phyloP scores from a whole-genome alignment of 2,888 invertebrate genomes.

The Drymonia ruficornis region DNA sequence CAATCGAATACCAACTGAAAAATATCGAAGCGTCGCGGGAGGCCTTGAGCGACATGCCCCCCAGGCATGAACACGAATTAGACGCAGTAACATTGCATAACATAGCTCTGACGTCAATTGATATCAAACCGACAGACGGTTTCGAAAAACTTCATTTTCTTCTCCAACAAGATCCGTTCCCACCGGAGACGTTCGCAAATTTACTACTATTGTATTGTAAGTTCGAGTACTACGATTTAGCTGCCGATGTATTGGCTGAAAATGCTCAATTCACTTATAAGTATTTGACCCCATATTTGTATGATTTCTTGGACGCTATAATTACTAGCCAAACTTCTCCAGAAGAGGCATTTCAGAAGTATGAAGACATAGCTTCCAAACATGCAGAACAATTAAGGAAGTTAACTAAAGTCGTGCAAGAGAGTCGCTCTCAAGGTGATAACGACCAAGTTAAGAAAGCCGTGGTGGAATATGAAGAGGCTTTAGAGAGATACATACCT shows the following conservation, averaged over 20 bases:
- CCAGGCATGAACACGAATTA: conserved; percentile 97
- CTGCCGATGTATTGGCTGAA: conserved; percentile 98
- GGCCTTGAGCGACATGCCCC: conserved; percentile 95
- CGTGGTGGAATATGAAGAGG: conserved; percentile 95
- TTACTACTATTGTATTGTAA: conserved; percentile 97
- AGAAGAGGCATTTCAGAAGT: conserved; percentile 97
- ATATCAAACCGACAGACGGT: conserved; percentile 94
- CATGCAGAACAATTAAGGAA: conserved; percentile 96
- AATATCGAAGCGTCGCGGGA: conserved; percentile 93
- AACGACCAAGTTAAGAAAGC: conserved; percentile 95
- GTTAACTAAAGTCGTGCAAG: conserved; percentile 97
- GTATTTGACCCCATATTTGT: conserved; percentile 96
- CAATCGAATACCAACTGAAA: conserved; percentile 95
- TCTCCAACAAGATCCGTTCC: conserved; percentile 97
- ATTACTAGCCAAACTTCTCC: conserved; percentile 99
- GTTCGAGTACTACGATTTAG: conserved; percentile 98
- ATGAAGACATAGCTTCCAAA: conserved; percentile 96
- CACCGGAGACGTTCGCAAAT: conserved; percentile 98
- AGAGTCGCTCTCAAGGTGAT: conserved; percentile 94
- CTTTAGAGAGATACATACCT: conserved; percentile 96
- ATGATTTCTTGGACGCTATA: conserved; percentile 97
- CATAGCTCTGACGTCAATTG: conserved; percentile 95
- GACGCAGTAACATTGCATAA: conserved; percentile 99
- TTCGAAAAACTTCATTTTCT: conserved; percentile 94
- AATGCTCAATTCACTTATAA: conserved; percentile 98